Evolutionary conservation across 2,888 invertebrate genomes (phyloP).

Genomic region (Isotomurus palustris): DNA sequence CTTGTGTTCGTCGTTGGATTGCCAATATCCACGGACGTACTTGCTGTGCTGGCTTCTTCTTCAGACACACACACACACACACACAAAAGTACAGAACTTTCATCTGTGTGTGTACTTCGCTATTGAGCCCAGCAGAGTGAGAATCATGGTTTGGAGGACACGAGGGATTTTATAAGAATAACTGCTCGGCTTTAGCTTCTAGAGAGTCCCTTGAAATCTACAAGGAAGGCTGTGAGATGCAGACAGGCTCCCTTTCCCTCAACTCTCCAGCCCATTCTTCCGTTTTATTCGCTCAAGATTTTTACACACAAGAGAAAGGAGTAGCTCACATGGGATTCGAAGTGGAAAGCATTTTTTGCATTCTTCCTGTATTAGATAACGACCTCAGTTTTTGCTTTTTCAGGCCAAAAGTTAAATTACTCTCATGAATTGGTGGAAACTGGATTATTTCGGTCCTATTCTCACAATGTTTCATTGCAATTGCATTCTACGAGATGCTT

Average conservation of each 20-base stretch:
- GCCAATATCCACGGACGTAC: constrained; percentile 1
- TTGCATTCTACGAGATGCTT: no score
- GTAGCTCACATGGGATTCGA: background rate
- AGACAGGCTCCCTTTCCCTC: background rate
- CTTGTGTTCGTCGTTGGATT: constrained; percentile 10
- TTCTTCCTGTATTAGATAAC: background rate
- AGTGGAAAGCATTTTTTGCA: background rate
- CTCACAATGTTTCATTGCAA: no score
- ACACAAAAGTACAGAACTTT: background rate
- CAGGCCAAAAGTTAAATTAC: constrained; percentile 5
- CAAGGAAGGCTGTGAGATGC: background rate
- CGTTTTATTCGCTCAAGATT: constrained; percentile 1
- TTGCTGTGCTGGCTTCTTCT: background rate
- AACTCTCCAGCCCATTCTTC: background rate
- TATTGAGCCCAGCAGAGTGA: background rate
- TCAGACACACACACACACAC: background rate
- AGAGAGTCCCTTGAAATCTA: constrained; percentile 11
- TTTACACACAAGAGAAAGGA: background rate
- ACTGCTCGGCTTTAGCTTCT: constrained; percentile 13
- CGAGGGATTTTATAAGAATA: constrained; percentile 16
- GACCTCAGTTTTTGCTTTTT: constrained; percentile 3
- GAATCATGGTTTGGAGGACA: constrained; percentile 15
- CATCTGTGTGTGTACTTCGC: no score
- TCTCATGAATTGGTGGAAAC: constrained; percentile 2
- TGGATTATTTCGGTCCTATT: constrained; percentile 1